Evolutionary conservation across 2,888 invertebrate genomes (phyloP), one percentile per base, ranked within the genome.

Genomic region (Caenorhabditis macrosperma): DNA sequence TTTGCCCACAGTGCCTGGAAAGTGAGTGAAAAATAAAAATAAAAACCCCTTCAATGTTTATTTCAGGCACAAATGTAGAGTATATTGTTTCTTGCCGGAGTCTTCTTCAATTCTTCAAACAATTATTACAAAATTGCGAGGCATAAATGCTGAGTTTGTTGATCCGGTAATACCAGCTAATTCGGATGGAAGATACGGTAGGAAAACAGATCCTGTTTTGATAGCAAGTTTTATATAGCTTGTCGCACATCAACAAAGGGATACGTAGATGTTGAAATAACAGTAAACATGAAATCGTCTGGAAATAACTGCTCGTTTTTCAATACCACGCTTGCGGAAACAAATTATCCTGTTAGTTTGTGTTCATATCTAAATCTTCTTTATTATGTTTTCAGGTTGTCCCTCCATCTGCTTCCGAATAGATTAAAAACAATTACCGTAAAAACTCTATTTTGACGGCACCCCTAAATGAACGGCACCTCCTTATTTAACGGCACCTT

Each of bases 11-110:
- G 66, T 59, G 10, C 79, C 79, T 7, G 79, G 79, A 57, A 63
- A 74, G 78, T 78, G 20, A 46, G 67, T 54, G 33, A 33, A 33
- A 7, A 5, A 7, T 33, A n/a, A n/a, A n/a, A n/a, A n/a, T n/a
- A n/a, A n/a, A n/a, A n/a, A 6, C 7, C 6, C 2, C 17, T 46
- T 26, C 0, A 38, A 33, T 28, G 20, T 28, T 41, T 30, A 15
- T 12, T 55, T 50, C 44, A 78, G 79, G 33, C 74, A 79, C 33
- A n/a, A 10, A 6, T 24, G 17, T n/a, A 30, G 64, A 38, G 52
- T 74, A n/a, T 35, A 69, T 17, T 79, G 79, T 59, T 79, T 69
- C 17, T 41, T 74, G 1, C 79, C 79, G 3, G 68, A 74, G 17
- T 28, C 79, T 0, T 79, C 79, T 9, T 79, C 79, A 0, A 52